Base-by-base conservation (phyloP, 2,797 vertebrate genomes). In the Merluccius polli region DNA sequence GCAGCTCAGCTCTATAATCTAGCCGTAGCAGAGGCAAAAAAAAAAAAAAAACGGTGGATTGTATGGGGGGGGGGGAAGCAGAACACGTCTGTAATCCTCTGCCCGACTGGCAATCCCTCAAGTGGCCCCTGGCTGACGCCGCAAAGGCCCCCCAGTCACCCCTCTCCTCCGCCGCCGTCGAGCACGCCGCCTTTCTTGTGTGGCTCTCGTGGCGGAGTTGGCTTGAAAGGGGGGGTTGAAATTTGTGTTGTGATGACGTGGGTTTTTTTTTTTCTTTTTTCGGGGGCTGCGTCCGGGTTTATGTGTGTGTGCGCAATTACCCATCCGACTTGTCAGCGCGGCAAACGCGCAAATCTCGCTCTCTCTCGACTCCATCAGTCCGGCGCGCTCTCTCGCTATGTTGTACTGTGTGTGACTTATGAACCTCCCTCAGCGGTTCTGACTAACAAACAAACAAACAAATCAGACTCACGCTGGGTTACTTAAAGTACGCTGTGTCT, bases 1-100 rank as follows among this genome's bases (percentile, higher is more conserved):
- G 76, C 81, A 84, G 84, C 84, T 91, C 85, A 81, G 75, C 59
- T 78, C 78, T 32, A 85, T 89, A 92, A 92, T 93, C 89, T 86
- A 84, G 81, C 79, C 78, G 73, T 77, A 81, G 86, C 85, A 87
- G 85, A 87, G 21, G 52, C 52, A 24, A 9, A 24, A 59, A 59
- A 59, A n/a, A 81, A 82, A 89, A 36, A 89, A 89, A 85, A 78
- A 80, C 82, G 69, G 76, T 80, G 84, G 85, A 85, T 82, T 85
- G 81, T 4, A 27, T 11, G 65, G 65, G 18, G 10, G 65, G 18
- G 0, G 48, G 48, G 48, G 82, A 89, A 78, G 86, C 75, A 82
- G 80, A 90, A 89, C 79, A 84, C 78, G 89, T 87, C 83, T 84
- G 78, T 86, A 88, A 87, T 88, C 83, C 81, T 77, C 77, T 71